These are phyloP conservation scores for Camelus dromedarius DNA, from an alignment of 2,113 vertebrate genomes.

Conservation along the genomic window DNA sequence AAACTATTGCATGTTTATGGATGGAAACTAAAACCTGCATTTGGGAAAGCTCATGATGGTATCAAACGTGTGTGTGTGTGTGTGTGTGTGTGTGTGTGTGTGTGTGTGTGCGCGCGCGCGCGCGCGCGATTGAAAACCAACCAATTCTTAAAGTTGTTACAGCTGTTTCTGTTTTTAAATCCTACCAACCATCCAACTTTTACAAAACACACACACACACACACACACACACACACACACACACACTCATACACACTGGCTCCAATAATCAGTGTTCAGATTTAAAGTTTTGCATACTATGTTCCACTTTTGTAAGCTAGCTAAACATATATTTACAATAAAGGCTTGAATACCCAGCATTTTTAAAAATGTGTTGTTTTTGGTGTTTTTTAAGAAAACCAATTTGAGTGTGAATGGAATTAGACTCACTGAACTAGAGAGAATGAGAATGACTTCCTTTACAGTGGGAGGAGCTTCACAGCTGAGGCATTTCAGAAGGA, in stretches of 20 bases:
- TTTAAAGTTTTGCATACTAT: background rate
- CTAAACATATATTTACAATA: background rate
- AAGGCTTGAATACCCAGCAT: background rate
- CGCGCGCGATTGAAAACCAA: background rate
- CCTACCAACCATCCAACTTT: background rate
- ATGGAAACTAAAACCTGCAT: conserved; percentile 8
- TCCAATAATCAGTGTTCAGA: background rate
- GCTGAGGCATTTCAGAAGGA: background rate
- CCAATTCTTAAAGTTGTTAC: background rate
- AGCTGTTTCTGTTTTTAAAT: background rate
- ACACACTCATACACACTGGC: background rate
- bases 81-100: background rate
- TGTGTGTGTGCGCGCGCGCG: background rate
- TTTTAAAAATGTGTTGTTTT: background rate
- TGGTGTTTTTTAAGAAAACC: background rate
- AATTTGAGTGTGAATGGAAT: conserved; percentile 7
- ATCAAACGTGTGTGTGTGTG: background rate
- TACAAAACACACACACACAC: background rate
- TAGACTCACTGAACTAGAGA: background rate
- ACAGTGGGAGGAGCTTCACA: background rate
- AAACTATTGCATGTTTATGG: background rate
- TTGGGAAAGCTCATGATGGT: background rate
- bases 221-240: background rate
- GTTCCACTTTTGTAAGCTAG: background rate
- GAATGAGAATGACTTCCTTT: background rate